A percentile compares a stretch with the other conserved stretches of the same genome.
Evolutionary conservation across 92 coral and sea anemone genomes (phyloP).

Genomic region (Bergia puertoricense): DNA sequence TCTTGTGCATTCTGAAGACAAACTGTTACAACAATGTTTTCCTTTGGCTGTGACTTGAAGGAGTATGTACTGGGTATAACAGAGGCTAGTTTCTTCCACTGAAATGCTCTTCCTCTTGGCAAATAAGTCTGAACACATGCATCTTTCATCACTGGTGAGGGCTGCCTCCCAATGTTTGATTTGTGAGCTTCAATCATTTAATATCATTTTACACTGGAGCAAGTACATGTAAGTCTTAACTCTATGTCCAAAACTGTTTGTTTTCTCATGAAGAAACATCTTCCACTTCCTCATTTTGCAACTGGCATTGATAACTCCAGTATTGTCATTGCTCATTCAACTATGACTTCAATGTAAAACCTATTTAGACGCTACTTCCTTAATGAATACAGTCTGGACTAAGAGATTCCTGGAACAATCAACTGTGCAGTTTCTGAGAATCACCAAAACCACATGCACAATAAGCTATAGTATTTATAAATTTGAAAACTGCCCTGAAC

Average conservation of each 20-base stretch:
- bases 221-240: not conserved
- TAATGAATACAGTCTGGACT: not conserved
- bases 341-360: not conserved
- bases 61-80: constrained; percentile 22
- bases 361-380: constrained; percentile 2
- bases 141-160: constrained; percentile 41
- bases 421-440: constrained; percentile 1
- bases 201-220: constrained; percentile 24
- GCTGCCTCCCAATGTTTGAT: constrained; percentile 28
- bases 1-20: constrained; percentile 51
- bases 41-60: constrained; percentile 1
- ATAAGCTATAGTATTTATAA: not conserved
- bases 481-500: not conserved
- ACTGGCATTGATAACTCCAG: too few species aligned
- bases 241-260: not conserved
- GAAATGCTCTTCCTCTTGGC: constrained; percentile 13
- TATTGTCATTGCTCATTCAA: constrained; percentile 7
- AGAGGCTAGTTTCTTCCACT: constrained; percentile 30
- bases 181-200: constrained; percentile 8
- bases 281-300: constrained; percentile 34
- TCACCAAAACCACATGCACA: not conserved
- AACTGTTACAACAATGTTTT: constrained; percentile 39
- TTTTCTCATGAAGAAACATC: not conserved
- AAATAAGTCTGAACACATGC: constrained; percentile 43
- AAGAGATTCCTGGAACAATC: not conserved